These are phyloP conservation scores for Pseudorhiza aurosa DNA, from an alignment of 30 jellyfish, hydroid and myxozoan genomes.

Conservation along the genomic window DNA sequence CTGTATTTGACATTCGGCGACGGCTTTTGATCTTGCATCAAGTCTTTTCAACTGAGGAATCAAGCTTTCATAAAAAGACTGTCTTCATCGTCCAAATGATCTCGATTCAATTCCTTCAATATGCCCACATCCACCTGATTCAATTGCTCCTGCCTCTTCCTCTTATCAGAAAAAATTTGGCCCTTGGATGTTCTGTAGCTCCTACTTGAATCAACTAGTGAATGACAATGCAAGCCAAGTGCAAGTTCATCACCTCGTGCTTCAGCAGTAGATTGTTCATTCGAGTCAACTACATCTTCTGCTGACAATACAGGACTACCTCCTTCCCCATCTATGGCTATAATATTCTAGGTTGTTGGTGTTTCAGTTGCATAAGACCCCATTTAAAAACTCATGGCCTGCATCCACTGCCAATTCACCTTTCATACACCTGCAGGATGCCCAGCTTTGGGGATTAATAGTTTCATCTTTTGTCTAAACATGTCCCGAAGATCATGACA, in stretches of 20 bases:
- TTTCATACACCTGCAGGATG: too few relatives aligned
- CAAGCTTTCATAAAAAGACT: constrained; percentile 34
- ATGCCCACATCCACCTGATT: constrained; percentile 33
- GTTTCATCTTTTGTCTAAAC: too few relatives aligned
- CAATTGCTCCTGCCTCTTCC: constrained; percentile 39
- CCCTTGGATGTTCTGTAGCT: not conserved
- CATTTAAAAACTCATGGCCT: constrained; percentile 2
- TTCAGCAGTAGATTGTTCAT: too few relatives aligned
- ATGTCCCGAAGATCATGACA: too few relatives aligned
- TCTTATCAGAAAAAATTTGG: constrained; percentile 46
- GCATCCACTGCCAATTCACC: too few relatives aligned
- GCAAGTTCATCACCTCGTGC: too few relatives aligned
- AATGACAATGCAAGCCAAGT: too few relatives aligned
- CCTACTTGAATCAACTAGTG: too few relatives aligned
- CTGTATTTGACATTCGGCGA: constrained; percentile 43
- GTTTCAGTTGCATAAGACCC: not conserved
- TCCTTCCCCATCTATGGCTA: too few relatives aligned
- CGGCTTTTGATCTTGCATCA: constrained; percentile 13
- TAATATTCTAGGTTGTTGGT: constrained; percentile 20
- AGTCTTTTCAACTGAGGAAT: constrained; percentile 19
- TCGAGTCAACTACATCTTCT: too few relatives aligned
- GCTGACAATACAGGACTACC: too few relatives aligned
- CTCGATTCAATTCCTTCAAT: not conserved
- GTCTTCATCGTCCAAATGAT: constrained; percentile 34
- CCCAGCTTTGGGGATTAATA: too few relatives aligned